phyloP scores from a whole-genome alignment of 2,888 invertebrate genomes.

The Brachylomia viminalis region DNA sequence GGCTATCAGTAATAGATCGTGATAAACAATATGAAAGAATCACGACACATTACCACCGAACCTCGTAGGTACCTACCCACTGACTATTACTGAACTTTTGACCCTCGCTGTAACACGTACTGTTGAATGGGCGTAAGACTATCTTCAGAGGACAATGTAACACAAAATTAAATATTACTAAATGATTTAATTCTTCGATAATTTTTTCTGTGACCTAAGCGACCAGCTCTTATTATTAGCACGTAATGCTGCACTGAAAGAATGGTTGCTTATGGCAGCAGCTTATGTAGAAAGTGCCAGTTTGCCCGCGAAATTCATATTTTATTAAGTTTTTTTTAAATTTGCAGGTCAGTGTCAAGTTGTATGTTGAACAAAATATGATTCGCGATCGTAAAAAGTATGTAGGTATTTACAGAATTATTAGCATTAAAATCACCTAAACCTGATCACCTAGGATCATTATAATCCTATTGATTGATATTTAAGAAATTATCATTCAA shows the following conservation, averaged over 20 bases:
- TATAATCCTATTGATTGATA: too few relatives aligned
- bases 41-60: constrained; percentile 60
- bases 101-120: constrained; percentile 55
- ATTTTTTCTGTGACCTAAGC: constrained; percentile 37
- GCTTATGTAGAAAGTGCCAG: too few relatives aligned
- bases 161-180: constrained; percentile 58
- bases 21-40: constrained; percentile 54
- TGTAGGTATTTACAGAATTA: too few relatives aligned
- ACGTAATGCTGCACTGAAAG: constrained; percentile 7
- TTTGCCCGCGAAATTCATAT: too few relatives aligned
- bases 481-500: too few relatives aligned
- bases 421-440: too few relatives aligned
- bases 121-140: constrained; percentile 29
- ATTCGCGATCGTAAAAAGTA: too few relatives aligned
- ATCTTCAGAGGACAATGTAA: constrained; percentile 54
- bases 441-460: too few relatives aligned
- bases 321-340: too few relatives aligned
- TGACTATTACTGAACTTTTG: constrained; percentile 61
- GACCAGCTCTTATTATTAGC: constrained; percentile 12
- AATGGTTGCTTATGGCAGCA: constrained; percentile 8
- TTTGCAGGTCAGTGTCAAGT: too few relatives aligned
- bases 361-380: too few relatives aligned
- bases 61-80: constrained; percentile 7
- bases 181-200: constrained; percentile 46
- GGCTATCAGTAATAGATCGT: constrained; percentile 57